Conservation (phyloP, 2,797 vertebrate genomes). For the Tragopan temminckii region DNA sequence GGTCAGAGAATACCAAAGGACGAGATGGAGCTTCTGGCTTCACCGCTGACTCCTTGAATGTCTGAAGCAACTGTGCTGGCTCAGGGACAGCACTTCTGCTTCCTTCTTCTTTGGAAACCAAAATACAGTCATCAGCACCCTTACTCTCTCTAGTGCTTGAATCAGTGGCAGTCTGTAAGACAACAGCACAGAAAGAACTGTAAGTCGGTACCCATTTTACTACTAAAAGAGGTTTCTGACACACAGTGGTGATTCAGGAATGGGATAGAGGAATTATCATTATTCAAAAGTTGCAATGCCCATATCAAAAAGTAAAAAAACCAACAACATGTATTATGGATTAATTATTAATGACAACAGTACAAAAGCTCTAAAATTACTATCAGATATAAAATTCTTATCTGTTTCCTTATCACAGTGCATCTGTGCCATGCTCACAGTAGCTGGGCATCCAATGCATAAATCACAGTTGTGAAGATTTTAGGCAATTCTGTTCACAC, state of each 20-base stretch:
- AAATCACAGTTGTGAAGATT: not conserved
- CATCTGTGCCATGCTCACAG: not conserved
- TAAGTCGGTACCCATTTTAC: not conserved
- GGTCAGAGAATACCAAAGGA: constrained; percentile 89
- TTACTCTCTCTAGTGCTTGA: constrained; percentile 77
- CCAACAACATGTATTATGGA: too few species aligned
- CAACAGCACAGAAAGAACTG: not conserved
- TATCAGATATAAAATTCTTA: not conserved
- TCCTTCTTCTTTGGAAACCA: constrained; percentile 88
- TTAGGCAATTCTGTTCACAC: not conserved
- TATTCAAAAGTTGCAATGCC: not conserved
- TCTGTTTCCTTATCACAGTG: not conserved
- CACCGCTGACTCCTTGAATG: constrained; percentile 76
- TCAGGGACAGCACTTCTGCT: constrained; percentile 28
- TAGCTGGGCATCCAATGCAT: not conserved
- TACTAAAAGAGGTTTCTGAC: not conserved
- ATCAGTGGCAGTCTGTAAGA: constrained; percentile 68
- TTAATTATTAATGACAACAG: too few species aligned
- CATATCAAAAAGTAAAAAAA: not conserved
- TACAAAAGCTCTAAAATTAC: too few species aligned
- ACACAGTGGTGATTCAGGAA: not conserved
- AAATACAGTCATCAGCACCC: constrained; percentile 92
- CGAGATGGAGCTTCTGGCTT: constrained; percentile 52
- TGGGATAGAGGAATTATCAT: not conserved
- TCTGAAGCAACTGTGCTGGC: constrained; percentile 66